Base-by-base conservation (phyloP, 1,140 invertebrate species). In the Brachionus koreanus region DNA sequence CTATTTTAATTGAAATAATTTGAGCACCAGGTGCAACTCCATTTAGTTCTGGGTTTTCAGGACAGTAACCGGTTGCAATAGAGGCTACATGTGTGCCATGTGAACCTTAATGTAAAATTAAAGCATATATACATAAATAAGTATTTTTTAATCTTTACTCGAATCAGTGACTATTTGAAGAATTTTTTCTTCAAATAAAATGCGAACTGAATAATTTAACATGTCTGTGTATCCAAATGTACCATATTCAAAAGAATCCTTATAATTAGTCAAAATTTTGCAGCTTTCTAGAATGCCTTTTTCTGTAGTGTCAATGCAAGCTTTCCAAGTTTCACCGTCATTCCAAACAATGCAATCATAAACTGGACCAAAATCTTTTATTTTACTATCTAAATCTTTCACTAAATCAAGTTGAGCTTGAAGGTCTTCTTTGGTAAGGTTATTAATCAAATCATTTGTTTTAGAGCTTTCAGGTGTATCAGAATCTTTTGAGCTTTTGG, bases 21-120 rank as follows among this genome's bases (percentile, higher is more conserved):
- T 98, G 95, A 5, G 96, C 96, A 67, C 97, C 97, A 5, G 97
- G 97, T 1, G 97, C 96, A 2, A 98, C 91, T 2, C 97, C 97
- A 89, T 98, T 97, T 84, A 93, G 90, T 84, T 97, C 94, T 5
- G 95, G 93, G 49, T 92, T 91, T 63, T 95, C 92, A 0, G 95
- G 93, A 89, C 96, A 98, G 89, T 95, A 92, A 0, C 93, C 96
- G 23, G 95, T 92, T 29, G 96, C 94, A 84, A 99, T 98, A 19
- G 94, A 93, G 0, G 96, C 95, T 13, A 99, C 97, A 87, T 99
- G 97, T 1, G 96, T 98, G 16, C 96, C 97, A 89, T 99, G 97
- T 69, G 93, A 92, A 29, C 94, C 94, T 96, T 86, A 81, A 89
- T 90, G 5, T 6, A 3, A 35, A 77, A 52, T 13, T n/a, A n/a